Evolutionary conservation across 2,797 vertebrate genomes (phyloP).

Genomic region (Hylomyscus alleni): DNA sequence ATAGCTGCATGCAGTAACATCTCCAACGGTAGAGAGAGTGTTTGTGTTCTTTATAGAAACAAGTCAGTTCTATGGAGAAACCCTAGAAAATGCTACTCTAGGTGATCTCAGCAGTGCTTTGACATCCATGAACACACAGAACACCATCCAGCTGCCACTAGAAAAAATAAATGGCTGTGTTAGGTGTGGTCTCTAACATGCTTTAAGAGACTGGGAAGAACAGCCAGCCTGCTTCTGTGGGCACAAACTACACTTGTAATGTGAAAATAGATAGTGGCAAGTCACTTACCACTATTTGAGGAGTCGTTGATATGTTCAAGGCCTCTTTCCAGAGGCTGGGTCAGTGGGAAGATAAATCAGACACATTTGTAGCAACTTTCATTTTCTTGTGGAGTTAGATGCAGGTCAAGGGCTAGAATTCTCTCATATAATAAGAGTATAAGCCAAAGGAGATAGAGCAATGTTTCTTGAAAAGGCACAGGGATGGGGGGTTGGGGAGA

Average conservation of each 20-base stretch:
- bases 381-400: not conserved
- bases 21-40: not conserved
- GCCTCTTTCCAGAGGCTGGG: not conserved
- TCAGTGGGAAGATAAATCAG: not conserved
- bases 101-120: not conserved
- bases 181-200: not conserved
- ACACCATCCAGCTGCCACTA: not conserved
- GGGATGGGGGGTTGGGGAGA: too few relatives aligned
- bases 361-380: not conserved
- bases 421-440: conserved; percentile 20
- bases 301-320: not conserved
- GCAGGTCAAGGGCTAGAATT: not conserved
- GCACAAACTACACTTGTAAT: not conserved
- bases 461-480: not conserved
- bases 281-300: not conserved
- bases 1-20: not conserved
- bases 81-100: not conserved
- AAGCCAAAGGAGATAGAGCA: not conserved
- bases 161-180: not conserved
- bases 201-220: not conserved
- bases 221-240: not conserved
- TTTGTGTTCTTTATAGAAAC: not conserved
- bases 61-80: not conserved
- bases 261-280: not conserved
- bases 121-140: not conserved